Percentiles rank a stretch among this genome's conserved stretches.
Conservation (phyloP, 37 sponge, comb jelly and placozoan species). For the Dysidea cf. avara region DNA sequence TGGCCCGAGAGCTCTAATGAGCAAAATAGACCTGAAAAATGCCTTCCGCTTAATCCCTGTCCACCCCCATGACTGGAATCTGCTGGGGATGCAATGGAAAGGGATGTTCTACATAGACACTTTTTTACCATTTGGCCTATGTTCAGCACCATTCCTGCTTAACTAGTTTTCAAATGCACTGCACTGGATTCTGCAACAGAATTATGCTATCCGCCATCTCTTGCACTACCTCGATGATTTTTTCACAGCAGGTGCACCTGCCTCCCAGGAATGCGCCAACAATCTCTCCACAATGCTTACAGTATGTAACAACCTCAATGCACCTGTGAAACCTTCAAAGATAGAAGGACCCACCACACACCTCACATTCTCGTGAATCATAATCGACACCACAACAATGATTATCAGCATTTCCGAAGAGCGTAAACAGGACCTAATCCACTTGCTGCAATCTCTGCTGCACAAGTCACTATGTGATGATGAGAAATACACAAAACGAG, state of each 20-base stretch:
- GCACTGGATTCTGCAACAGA: conserved; percentile 12
- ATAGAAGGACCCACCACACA: conserved; percentile 43
- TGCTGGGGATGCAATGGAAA: conserved; percentile 34
- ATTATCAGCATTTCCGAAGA: no score
- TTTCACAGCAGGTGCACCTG: no score
- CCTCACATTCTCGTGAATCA: conserved; percentile 49
- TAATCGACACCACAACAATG: no score
- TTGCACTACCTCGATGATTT: conserved; percentile 47
- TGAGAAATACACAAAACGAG: conserved; percentile 20
- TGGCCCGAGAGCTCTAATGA: conserved; percentile 10
- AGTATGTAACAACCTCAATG: conserved; percentile 22
- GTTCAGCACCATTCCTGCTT: conserved; percentile 21
- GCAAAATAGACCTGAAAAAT: conserved; percentile 43
- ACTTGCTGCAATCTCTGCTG: no score
- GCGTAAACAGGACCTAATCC: no score
- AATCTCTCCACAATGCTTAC: no score
- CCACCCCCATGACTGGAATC: conserved; percentile 32
- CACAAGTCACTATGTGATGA: no score
- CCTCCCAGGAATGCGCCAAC: no score
- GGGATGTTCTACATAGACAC: conserved; percentile 24
- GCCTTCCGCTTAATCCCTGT: conserved; percentile 46
- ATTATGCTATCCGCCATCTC: not conserved
- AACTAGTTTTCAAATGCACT: conserved; percentile 18
- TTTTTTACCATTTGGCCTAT: conserved; percentile 32
- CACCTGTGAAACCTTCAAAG: conserved; percentile 38